Evolutionary conservation across 2,888 invertebrate genomes (phyloP), one percentile per base, ranked within the genome.

Genomic region (Gandaritis pyraliata): DNA sequence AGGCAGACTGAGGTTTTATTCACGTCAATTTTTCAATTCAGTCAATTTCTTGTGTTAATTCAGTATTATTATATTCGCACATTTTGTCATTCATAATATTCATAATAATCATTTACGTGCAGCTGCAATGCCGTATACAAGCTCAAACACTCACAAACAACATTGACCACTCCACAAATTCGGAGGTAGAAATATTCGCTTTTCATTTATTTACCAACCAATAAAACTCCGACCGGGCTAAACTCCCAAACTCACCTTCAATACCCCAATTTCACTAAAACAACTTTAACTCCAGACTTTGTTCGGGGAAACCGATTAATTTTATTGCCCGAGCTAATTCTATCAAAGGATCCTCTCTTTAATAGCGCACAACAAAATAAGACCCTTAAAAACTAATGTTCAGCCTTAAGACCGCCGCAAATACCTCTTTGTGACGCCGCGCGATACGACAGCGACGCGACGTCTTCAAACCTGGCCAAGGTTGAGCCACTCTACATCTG

Each of bases 331-430:
- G 72, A 75, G 87, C 89, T 90, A 89, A 91, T 89, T 90, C 90
- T 90, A 89, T 90, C 87, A 88, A 85, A 88, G 86, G 80, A 85
- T 83, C 80, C 78, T 77, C 83, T 83, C 82, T 83, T 88, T 88
- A 87, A 89, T 86, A 83, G 88, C 86, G 82, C 87, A 84, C 86
- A 88, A 86, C 89, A 87, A 88, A 90, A 90, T 89, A 91, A 90
- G 88, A 85, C 89, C 88, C 89, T 90, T 90, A 90, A 91, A 91
- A 91, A 91, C 90, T 88, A 91, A 91, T 90, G 91, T 86, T 84
- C 87, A 82, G 88, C 82, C 88, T 88, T 90, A 90, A 90, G 88
- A 82, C 88, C 82, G 81, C 86, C 86, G 85, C 90, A 90, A 91
- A 91, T 90, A 91, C 91, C 90, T 90, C 90, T 91, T 90, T 90